Conservation (phyloP, 2,888 invertebrate genomes). For the Cylindroiulus punctatus region DNA sequence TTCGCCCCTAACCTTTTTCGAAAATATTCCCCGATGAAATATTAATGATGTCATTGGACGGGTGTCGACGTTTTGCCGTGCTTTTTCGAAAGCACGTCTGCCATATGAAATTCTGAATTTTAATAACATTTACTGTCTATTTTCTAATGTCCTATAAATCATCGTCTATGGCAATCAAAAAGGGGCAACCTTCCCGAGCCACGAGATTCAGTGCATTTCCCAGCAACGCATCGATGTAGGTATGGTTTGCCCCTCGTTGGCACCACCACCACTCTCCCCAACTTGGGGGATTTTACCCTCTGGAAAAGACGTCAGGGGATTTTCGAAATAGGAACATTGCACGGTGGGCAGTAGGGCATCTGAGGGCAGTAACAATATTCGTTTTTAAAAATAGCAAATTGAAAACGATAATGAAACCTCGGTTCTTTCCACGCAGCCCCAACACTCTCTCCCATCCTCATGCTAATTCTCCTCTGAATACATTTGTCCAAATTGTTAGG, state of each 20-base stretch:
- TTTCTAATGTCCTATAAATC: conserved; percentile 53
- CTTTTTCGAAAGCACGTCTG: background rate
- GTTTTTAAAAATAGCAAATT: conserved; percentile 10
- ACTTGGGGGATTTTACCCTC: background rate
- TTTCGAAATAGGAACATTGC: background rate
- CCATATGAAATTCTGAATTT: conserved; percentile 37
- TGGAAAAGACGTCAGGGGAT: background rate
- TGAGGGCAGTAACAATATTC: background rate
- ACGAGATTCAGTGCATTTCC: background rate
- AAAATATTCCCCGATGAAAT: background rate
- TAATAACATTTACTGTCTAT: conserved; percentile 51
- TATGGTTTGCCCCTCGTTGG: conserved; percentile 43
- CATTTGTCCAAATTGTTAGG: conserved; percentile 23
- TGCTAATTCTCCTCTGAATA: conserved; percentile 19
- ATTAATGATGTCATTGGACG: conserved; percentile 27
- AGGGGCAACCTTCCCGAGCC: background rate
- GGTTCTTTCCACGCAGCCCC: background rate
- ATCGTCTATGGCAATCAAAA: conserved; percentile 44
- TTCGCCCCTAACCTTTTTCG: background rate
- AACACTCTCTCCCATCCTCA: background rate
- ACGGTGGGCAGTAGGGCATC: background rate
- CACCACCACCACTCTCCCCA: background rate
- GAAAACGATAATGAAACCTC: background rate
- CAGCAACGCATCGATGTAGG: conserved; percentile 15
- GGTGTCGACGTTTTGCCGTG: background rate